phyloP scores from a whole-genome alignment of 2,888 invertebrate species.

The Ctena decussata region DNA sequence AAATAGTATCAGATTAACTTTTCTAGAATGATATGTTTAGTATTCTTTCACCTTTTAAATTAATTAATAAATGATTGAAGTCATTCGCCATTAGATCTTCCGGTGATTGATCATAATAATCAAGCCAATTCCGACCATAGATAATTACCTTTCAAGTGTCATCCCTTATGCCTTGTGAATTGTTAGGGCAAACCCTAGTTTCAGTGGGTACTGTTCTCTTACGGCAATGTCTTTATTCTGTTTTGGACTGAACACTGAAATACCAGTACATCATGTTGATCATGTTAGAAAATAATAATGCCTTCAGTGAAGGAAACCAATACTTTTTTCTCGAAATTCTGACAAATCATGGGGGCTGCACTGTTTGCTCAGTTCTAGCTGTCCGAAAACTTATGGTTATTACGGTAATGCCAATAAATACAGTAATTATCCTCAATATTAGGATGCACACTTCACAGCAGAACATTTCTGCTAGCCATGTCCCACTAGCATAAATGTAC shows the following conservation, averaged over 20 bases:
- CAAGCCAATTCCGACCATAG: neutral
- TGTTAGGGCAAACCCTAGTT: slow-evolving; percentile 28
- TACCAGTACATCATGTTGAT: neutral
- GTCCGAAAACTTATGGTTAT: too few species aligned
- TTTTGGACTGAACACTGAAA: slow-evolving; percentile 45
- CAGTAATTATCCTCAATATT: too few species aligned
- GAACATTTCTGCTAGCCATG: too few species aligned
- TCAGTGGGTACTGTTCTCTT: slow-evolving; percentile 37
- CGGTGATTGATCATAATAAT: neutral
- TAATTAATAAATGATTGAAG: neutral
- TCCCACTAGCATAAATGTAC: too few species aligned
- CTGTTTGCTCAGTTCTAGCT: too few species aligned
- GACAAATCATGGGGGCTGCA: too few species aligned
- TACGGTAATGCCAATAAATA: too few species aligned
- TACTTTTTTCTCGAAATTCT: too few species aligned
- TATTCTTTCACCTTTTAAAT: neutral
- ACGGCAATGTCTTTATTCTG: slow-evolving; percentile 29
- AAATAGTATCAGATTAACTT: neutral
- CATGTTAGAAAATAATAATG: neutral
- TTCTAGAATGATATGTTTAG: neutral
- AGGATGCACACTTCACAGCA: too few species aligned
- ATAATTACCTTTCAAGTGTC: slow-evolving; percentile 45
- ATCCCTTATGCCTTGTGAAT: slow-evolving; percentile 54
- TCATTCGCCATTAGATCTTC: neutral
- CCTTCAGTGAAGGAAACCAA: too few species aligned